These are phyloP conservation scores for Trochalopteron elliotii DNA, from an alignment of 2,113 vertebrate genomes.

Conservation along the genomic window DNA sequence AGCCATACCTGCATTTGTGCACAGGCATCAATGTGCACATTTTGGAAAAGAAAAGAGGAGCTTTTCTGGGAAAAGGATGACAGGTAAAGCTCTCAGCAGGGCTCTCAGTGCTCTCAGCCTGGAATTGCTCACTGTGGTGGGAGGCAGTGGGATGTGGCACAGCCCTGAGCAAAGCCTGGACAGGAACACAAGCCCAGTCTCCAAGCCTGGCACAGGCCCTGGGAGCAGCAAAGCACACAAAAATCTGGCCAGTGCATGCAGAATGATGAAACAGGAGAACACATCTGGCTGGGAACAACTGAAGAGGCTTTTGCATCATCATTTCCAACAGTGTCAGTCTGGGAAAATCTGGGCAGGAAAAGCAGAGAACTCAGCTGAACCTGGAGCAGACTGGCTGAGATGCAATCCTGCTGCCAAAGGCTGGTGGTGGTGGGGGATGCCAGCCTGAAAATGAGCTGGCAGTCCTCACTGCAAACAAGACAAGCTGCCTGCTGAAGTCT, in stretches of 20 bases:
- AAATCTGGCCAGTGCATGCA: neutral
- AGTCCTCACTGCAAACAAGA: neutral
- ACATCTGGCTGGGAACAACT: neutral
- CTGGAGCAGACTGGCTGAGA: neutral
- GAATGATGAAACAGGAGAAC: neutral
- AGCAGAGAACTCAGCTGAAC: neutral
- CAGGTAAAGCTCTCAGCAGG: neutral
- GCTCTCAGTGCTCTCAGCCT: neutral
- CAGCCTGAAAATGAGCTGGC: neutral
- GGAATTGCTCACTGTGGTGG: neutral
- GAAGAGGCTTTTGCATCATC: neutral
- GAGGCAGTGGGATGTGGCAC: neutral
- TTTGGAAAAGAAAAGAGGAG: neutral
- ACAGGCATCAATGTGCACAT: rapidly evolving
- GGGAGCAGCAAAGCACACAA: neutral
- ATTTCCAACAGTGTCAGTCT: neutral
- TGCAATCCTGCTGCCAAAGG: neutral
- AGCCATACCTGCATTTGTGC: neutral
- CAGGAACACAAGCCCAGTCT: neutral
- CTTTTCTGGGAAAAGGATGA: neutral
- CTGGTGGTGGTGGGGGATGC: neutral
- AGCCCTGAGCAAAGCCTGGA: neutral
- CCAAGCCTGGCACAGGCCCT: neutral
- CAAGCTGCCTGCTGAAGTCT: neutral
- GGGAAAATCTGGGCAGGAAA: neutral